These are phyloP conservation scores for Drosophila sechellia DNA, from an alignment of 1,140 invertebrate genomes.

Conservation along the genomic window DNA sequence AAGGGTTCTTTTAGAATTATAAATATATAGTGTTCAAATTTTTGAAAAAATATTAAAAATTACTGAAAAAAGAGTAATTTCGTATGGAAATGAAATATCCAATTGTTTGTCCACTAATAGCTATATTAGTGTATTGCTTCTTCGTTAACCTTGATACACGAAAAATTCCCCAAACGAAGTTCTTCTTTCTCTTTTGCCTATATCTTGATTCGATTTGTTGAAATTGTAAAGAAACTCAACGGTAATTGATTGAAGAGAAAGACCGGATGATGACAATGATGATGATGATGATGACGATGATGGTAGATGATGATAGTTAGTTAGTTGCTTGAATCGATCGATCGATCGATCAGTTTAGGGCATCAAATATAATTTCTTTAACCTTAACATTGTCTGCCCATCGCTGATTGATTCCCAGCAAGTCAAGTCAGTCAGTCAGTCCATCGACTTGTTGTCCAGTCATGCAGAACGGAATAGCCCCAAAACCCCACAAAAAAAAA, in stretches of 20 bases:
- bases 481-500: conserved; percentile 2
- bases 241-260: conserved; percentile 48
- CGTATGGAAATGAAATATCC: no score
- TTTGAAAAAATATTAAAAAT: no score
- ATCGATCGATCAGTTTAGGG: conserved; percentile 50
- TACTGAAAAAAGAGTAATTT: no score
- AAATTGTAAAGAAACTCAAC: conserved; percentile 45
- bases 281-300: conserved; percentile 15
- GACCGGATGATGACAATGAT: conserved; percentile 17
- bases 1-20: background rate
- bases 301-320: conserved; percentile 19
- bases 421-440: conserved; percentile 34
- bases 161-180: background rate
- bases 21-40: no score
- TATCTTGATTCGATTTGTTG: conserved; percentile 38
- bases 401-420: conserved; percentile 46
- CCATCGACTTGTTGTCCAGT: conserved; percentile 50
- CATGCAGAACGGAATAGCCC: conserved; percentile 51
- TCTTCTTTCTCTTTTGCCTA: conserved; percentile 32
- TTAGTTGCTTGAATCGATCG: conserved; percentile 35
- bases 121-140: background rate
- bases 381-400: conserved; percentile 44
- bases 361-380: conserved; percentile 55
- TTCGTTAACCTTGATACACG: background rate
- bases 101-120: no score